Evolutionary conservation across 1,140 invertebrate species (phyloP).

Genomic region (Formica selysi): DNA sequence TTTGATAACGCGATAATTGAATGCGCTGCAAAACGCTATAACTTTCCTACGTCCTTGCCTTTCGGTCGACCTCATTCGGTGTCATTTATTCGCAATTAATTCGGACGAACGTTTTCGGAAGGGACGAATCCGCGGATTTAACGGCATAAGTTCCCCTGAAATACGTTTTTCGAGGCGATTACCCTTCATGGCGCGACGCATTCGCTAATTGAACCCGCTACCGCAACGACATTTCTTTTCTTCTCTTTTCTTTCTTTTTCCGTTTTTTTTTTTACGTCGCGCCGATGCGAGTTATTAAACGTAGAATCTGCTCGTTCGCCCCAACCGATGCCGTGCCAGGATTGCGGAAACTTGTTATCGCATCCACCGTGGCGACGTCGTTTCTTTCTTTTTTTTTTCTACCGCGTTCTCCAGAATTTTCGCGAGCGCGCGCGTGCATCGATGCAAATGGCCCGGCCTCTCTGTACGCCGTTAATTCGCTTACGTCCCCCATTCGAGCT

Average conservation of each 20-base stretch:
- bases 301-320: slow-evolving; percentile 11
- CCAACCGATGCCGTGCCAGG: not conserved
- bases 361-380: not conserved
- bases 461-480: slow-evolving; percentile 69
- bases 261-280: not conserved
- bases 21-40: not conserved
- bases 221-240: not conserved
- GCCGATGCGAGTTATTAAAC: slow-evolving; percentile 54
- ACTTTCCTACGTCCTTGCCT: not conserved
- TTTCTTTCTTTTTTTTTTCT: slow-evolving; percentile 16
- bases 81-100: slow-evolving; percentile 54
- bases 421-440: slow-evolving; percentile 36
- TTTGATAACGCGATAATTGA: slow-evolving; percentile 20
- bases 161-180: slow-evolving; percentile 46
- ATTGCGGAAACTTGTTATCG: slow-evolving; percentile 54
- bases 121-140: slow-evolving; percentile 45
- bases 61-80: slow-evolving; percentile 34
- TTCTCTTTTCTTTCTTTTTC: not conserved
- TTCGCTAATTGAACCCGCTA: slow-evolving; percentile 48
- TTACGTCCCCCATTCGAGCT: slow-evolving; percentile 61
- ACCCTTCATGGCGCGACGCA: slow-evolving; percentile 10
- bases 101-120: slow-evolving; percentile 40
- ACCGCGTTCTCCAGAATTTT: not conserved
- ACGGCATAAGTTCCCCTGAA: slow-evolving; percentile 47
- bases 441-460: slow-evolving; percentile 50